These are phyloP conservation scores for Pardalotus punctatus DNA, from an alignment of 2,113 vertebrate genomes.

Conservation along the genomic window DNA sequence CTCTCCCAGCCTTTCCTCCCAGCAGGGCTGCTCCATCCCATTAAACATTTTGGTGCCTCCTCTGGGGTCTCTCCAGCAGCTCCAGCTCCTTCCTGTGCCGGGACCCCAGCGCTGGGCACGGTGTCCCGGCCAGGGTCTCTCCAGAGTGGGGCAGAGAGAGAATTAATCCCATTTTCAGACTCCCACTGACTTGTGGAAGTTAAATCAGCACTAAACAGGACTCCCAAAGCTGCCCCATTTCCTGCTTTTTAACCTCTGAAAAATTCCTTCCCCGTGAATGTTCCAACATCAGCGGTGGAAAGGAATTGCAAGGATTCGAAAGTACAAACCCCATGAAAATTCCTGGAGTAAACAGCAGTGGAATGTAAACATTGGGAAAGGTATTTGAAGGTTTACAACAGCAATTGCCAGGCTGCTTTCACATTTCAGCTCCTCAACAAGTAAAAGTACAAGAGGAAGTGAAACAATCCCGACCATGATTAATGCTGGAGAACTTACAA, in stretches of 20 bases:
- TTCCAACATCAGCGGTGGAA: accelerated
- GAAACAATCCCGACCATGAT: not conserved
- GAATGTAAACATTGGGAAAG: not conserved
- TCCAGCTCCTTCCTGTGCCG: not conserved
- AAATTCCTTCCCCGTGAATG: not conserved
- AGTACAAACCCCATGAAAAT: not conserved
- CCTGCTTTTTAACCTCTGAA: not conserved
- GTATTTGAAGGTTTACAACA: not conserved
- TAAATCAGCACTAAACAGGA: not conserved
- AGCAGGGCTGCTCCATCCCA: not conserved
- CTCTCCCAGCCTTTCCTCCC: not conserved
- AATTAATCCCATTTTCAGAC: not conserved
- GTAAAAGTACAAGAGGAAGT: not conserved
- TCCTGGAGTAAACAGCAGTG: not conserved
- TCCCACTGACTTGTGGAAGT: not conserved
- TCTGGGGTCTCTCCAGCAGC: not conserved
- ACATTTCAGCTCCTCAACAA: not conserved
- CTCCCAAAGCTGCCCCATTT: not conserved
- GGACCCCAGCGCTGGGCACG: not conserved
- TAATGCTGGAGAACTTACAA: not conserved
- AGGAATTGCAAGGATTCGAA: not conserved
- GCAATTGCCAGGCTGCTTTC: not conserved
- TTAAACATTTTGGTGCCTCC: not conserved
- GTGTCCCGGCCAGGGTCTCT: not conserved
- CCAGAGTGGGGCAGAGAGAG: not conserved